Conservation (phyloP, 2,113 vertebrate species). For the Pterocles burchelli region DNA sequence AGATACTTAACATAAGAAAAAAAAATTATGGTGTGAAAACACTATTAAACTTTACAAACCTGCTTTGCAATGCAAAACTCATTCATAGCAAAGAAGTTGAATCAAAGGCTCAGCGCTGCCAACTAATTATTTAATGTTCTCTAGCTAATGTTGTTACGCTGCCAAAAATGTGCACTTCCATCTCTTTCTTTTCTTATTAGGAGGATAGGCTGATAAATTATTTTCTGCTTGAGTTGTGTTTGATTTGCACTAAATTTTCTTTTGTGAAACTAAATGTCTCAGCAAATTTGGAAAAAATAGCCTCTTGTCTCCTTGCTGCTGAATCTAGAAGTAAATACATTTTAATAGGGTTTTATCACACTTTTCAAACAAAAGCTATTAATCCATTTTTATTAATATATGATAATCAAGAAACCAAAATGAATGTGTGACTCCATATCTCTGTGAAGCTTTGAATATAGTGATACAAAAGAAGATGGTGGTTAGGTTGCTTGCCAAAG, state of each 20-base stretch:
- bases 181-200: slow-evolving; percentile 8
- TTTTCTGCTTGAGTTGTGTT: slow-evolving; percentile 39
- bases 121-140: slow-evolving; percentile 40
- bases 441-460: background rate
- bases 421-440: background rate
- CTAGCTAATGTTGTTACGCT: background rate
- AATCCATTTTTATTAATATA: background rate
- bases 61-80: slow-evolving; percentile 40
- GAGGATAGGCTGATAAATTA: slow-evolving; percentile 11
- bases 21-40: background rate
- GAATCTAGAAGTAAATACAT: background rate
- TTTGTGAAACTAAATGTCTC: background rate
- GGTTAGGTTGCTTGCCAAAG: background rate
- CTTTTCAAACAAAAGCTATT: background rate
- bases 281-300: background rate
- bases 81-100: slow-evolving; percentile 6
- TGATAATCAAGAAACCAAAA: background rate
- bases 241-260: slow-evolving; percentile 7
- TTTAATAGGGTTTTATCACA: background rate
- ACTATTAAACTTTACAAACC: background rate
- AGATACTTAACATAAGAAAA: background rate
- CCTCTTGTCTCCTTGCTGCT: background rate
- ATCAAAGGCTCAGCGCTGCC: background rate
- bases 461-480: background rate
- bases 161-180: background rate